Evolutionary conservation across 2,797 vertebrate genomes (phyloP).

Genomic region (Tarsius wallacei): DNA sequence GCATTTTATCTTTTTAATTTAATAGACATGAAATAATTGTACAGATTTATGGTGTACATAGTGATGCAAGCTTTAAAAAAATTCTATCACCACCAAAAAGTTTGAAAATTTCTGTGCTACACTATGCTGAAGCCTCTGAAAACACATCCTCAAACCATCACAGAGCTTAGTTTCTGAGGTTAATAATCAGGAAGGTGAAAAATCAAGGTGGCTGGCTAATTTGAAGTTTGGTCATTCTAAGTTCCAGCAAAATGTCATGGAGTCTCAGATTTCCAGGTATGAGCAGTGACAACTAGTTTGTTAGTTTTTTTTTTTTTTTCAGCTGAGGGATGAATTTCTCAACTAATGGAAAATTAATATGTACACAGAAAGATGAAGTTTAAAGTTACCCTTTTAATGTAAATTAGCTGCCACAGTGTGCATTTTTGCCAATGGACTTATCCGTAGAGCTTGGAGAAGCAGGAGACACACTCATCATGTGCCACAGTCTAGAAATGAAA

Average conservation of each 20-base stretch:
- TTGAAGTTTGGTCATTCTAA: conserved; percentile 38
- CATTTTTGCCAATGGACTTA: not conserved
- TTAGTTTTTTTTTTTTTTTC: not conserved
- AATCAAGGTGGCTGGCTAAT: not conserved
- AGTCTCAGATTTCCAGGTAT: not conserved
- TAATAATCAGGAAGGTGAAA: conserved; percentile 6
- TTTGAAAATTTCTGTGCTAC: not conserved
- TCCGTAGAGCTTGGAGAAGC: not conserved
- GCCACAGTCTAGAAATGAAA: not conserved
- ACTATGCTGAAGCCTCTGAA: conserved; percentile 2
- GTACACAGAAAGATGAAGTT: not conserved
- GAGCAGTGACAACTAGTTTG: not conserved
- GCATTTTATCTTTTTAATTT: not conserved
- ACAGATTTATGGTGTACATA: not conserved
- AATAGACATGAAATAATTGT: not conserved
- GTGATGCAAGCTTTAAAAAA: not conserved
- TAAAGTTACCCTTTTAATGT: conserved; percentile 26
- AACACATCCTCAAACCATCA: not conserved
- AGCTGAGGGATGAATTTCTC: conserved; percentile 12
- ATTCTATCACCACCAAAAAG: not conserved
- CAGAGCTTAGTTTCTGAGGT: not conserved
- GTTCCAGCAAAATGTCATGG: conserved; percentile 2
- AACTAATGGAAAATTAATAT: not conserved
- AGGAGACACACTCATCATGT: not conserved
- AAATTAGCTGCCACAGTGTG: not conserved